Evolutionary conservation across 2,797 vertebrate species (phyloP).

Genomic region (Squalus acanthias): DNA sequence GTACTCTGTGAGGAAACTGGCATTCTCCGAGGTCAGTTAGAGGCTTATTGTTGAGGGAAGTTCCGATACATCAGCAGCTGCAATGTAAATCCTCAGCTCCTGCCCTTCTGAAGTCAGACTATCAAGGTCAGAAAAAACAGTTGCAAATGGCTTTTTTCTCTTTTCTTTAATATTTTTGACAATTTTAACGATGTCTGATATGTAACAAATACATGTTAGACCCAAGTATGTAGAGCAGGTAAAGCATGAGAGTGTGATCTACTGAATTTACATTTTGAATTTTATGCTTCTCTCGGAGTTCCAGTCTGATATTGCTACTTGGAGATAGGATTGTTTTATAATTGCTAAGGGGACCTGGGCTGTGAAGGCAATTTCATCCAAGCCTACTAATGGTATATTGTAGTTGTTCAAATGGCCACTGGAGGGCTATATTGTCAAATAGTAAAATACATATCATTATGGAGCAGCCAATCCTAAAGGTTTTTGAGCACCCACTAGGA

Average conservation of each 20-base stretch:
- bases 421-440: neutral
- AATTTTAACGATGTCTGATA: neutral
- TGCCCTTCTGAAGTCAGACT: neutral
- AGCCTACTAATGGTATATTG: neutral
- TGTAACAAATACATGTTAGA: neutral
- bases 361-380: neutral
- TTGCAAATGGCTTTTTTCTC: neutral
- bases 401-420: slow-evolving; percentile 21
- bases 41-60: neutral
- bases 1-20: neutral
- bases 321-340: neutral
- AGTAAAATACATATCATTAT: neutral
- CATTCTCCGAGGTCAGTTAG: neutral
- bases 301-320: neutral
- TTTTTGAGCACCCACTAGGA: neutral
- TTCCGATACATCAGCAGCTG: neutral
- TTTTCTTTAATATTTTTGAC: neutral
- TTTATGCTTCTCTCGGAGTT: neutral
- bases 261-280: neutral
- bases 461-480: neutral
- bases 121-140: neutral
- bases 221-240: neutral
- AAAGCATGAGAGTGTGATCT: neutral
- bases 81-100: neutral
- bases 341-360: neutral